Evolutionary conservation across 2,888 invertebrate species (phyloP), one percentile per base, ranked within the genome.

Genomic region (Coleophora flavipennella): DNA sequence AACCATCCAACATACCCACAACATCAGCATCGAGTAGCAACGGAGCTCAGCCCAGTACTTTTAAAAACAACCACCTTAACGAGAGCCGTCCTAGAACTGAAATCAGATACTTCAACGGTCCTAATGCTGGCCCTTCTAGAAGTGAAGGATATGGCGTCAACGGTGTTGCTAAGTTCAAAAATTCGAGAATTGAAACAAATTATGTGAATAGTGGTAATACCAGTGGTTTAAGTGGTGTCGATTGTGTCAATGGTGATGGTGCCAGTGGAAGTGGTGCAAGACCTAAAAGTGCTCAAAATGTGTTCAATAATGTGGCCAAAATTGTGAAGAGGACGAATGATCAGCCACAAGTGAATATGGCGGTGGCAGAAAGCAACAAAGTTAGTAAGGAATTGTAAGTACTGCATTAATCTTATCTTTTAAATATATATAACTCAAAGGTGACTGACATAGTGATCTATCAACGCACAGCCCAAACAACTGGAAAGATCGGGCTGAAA

Each of bases 311-410:
- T 20, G 13, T 35, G 13, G 31, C 31, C 11, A 36, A 35, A 9
- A 2, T 41, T 2, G 38, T 54, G 4, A 84, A 83, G 50, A 63
- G 81, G 46, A 78, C 67, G 7, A 81, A 84, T 38, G 78, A 81
- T 32, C 75, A 79, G 55, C 81, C 80, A 0, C 85, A 83, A 53
- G 64, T 77, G 1, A 83, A 83, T 42, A 70, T 62, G 0, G 53
- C 61, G 6, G 61, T 63, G 1, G 55, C 51, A 8, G 49, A 59
- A 0, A 45, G 56, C 1, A 67, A 68, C 29, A 80, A 75, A 53
- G 56, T 74, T 12, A 54, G 62, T 29, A 72, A 75, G 41, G 56
- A 66, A 39, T 44, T 68, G 74, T 73, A 28, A 71, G 74, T 68
- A 39, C n/a, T n/a, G n/a, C n/a, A n/a, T n/a, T n/a, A n/a, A n/a